A percentile compares a stretch with the other conserved stretches of the same genome.
phyloP scores from a whole-genome alignment of 2,113 vertebrate genomes.

The Microcebus tavaratra region DNA sequence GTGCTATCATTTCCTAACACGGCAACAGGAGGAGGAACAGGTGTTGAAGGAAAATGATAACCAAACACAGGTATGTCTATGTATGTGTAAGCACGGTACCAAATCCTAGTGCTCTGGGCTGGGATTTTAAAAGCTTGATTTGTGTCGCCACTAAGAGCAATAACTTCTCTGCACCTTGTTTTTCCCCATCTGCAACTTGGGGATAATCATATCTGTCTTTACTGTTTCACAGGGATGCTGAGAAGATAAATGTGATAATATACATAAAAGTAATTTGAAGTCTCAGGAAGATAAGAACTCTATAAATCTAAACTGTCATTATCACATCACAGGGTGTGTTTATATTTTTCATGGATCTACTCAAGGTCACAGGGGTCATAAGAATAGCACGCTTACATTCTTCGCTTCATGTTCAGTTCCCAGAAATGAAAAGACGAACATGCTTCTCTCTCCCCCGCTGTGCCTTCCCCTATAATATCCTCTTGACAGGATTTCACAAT shows the following conservation, averaged over 20 bases:
- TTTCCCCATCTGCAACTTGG: constrained; percentile 13
- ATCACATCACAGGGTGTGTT: constrained; percentile 16
- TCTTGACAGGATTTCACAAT: background rate
- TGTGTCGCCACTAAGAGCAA: too few species aligned
- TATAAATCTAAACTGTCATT: constrained; percentile 37
- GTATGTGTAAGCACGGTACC: background rate
- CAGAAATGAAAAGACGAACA: constrained; percentile 34
- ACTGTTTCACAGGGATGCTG: constrained; percentile 35
- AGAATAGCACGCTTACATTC: background rate
- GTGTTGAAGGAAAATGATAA: background rate
- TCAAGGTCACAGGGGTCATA: background rate
- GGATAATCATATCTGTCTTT: constrained; percentile 61
- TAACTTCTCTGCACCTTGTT: background rate
- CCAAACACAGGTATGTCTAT: background rate
- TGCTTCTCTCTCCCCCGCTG: background rate
- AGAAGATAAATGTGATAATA: constrained; percentile 60
- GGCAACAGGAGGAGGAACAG: background rate
- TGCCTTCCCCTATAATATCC: background rate
- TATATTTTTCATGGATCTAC: constrained; percentile 33
- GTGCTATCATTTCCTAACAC: background rate
- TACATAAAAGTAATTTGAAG: constrained; percentile 70
- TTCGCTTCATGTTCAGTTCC: constrained; percentile 18
- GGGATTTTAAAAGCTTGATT: background rate
- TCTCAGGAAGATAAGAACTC: constrained; percentile 26
- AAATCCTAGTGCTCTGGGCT: background rate